phyloP scores from a whole-genome alignment of 2,113 vertebrate genomes.

The Lepisosteus osseus region DNA sequence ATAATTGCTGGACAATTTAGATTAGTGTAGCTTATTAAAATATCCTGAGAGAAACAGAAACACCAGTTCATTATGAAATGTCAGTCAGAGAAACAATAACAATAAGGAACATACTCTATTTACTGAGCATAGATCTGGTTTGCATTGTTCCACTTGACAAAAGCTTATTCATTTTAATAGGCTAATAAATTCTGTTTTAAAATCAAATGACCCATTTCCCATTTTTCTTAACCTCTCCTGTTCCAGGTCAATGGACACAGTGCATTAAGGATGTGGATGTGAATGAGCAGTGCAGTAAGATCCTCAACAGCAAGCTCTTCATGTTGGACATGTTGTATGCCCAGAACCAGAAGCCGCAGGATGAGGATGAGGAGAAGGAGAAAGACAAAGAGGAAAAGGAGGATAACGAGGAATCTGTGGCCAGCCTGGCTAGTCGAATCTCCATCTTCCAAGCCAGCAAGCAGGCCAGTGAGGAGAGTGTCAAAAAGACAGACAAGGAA shows the following conservation, averaged over 20 bases:
- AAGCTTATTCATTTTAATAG: too few relatives aligned
- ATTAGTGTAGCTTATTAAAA: too few relatives aligned
- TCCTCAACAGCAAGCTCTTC: conserved; percentile 87
- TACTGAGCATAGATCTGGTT: too few relatives aligned
- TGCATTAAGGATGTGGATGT: conserved; percentile 73
- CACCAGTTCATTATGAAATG: too few relatives aligned
- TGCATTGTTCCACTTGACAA: too few relatives aligned
- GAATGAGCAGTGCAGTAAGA: conserved; percentile 82
- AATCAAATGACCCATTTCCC: too few relatives aligned
- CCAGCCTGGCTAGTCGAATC: conserved; percentile 80
- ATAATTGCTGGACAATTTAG: too few relatives aligned
- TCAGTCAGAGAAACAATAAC: too few relatives aligned
- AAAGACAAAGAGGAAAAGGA: conserved; percentile 63
- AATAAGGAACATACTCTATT: too few relatives aligned
- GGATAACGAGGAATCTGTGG: conserved; percentile 66
- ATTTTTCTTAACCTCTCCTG: conserved; percentile 22
- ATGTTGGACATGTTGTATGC: conserved; percentile 96
- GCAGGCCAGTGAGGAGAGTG: conserved; percentile 75
- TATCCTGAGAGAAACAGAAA: too few relatives aligned
- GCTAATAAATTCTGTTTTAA: too few relatives aligned
- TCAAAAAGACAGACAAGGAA: conserved; percentile 78
- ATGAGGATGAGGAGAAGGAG: conserved; percentile 56
- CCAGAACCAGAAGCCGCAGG: conserved; percentile 74
- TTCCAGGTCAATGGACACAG: conserved; percentile 77
- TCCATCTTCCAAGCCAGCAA: conserved; percentile 83